A percentile compares a stretch with the other conserved stretches of the same genome.
These are phyloP conservation scores for Riptortus pedestris DNA, from an alignment of 1,140 invertebrate species.

Conservation along the genomic window DNA sequence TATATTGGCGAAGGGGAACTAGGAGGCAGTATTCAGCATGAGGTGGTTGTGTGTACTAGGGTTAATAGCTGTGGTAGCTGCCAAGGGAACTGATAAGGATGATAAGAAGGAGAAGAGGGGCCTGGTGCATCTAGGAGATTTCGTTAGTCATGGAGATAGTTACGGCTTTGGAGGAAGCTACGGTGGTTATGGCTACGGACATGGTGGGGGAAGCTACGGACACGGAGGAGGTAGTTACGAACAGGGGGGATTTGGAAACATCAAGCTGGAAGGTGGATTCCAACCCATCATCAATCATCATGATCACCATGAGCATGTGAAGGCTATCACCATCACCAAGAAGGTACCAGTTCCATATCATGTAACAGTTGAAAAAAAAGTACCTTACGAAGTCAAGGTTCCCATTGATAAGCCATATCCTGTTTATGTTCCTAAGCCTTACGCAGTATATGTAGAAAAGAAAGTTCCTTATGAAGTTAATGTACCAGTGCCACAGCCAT, in stretches of 20 bases:
- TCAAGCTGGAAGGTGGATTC: slow-evolving; percentile 20
- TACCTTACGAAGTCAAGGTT: slow-evolving; percentile 43
- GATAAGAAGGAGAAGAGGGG: too few relatives aligned
- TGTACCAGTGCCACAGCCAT: slow-evolving; percentile 30
- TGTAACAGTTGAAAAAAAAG: slow-evolving; percentile 24
- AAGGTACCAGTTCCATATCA: slow-evolving; percentile 35
- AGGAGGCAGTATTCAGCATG: too few relatives aligned
- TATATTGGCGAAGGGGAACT: too few relatives aligned
- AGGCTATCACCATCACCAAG: slow-evolving; percentile 59
- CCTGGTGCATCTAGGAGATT: too few relatives aligned
- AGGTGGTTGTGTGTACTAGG: too few relatives aligned
- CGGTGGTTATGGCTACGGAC: neutral
- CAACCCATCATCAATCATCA: slow-evolving; percentile 12
- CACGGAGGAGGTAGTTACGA: neutral
- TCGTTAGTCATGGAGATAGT: too few relatives aligned
- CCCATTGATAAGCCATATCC: slow-evolving; percentile 46
- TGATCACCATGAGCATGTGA: slow-evolving; percentile 36
- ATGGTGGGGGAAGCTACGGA: slow-evolving; percentile 23
- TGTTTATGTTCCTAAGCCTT: slow-evolving; percentile 39
- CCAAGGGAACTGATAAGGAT: too few relatives aligned
- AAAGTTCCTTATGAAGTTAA: slow-evolving; percentile 41
- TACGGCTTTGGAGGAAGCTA: too few relatives aligned
- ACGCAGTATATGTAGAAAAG: slow-evolving; percentile 25
- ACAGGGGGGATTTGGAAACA: neutral
- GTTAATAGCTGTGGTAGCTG: too few relatives aligned